Evolutionary conservation across 2,888 invertebrate species (phyloP).

Genomic region (Saturnia japonica): DNA sequence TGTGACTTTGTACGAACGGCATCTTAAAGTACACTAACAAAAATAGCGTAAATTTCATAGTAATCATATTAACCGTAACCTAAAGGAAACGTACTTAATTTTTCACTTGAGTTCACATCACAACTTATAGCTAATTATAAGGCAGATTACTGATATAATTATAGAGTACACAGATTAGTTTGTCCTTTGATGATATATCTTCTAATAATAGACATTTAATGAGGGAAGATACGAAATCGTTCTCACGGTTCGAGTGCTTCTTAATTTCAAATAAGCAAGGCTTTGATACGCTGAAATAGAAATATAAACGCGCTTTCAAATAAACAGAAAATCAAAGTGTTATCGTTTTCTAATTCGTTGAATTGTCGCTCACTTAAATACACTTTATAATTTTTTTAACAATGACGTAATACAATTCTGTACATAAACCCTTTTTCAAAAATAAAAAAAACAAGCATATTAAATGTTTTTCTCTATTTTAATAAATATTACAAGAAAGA

Average conservation of each 20-base stretch:
- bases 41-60: not conserved
- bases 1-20: too few relatives aligned
- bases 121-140: not conserved
- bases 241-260: not conserved
- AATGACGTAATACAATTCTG: too few relatives aligned
- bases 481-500: too few relatives aligned
- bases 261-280: not conserved
- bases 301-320: not conserved
- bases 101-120: slow-evolving; percentile 7
- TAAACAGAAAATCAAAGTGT: not conserved
- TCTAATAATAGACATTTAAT: not conserved
- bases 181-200: not conserved
- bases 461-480: too few relatives aligned
- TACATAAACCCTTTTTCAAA: too few relatives aligned
- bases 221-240: not conserved
- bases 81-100: not conserved
- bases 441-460: too few relatives aligned
- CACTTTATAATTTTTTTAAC: not conserved
- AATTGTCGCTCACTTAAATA: not conserved
- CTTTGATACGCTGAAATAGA: not conserved
- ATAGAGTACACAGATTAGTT: not conserved
- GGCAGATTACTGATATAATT: not conserved
- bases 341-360: slow-evolving; percentile 4
- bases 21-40: not conserved
- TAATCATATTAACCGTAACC: not conserved